Evolutionary conservation across 53 echinoderm and acorn worm genomes (phyloP).

Genomic region (Stichopus horrens): DNA sequence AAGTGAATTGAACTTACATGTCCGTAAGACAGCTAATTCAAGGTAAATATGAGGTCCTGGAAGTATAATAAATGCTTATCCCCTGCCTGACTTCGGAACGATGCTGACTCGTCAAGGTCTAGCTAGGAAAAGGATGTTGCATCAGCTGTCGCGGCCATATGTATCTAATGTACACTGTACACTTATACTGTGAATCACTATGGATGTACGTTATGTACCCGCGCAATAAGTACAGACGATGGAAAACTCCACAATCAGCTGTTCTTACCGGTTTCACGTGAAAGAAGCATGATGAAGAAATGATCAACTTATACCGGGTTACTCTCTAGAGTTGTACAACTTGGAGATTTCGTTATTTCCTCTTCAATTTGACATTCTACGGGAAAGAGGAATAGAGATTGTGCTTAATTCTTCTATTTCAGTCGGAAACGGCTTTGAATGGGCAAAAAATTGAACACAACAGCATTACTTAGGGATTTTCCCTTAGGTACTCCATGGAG

Average conservation of each 20-base stretch:
- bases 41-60: not conserved
- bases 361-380: not conserved
- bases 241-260: conserved; percentile 36
- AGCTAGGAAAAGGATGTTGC: conserved; percentile 1
- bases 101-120: conserved; percentile 1
- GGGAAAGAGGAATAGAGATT: too few species aligned
- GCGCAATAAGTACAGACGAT: not conserved
- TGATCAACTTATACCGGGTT: conserved; percentile 2
- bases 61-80: not conserved
- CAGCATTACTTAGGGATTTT: too few species aligned
- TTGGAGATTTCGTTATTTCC: not conserved
- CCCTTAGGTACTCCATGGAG: not conserved
- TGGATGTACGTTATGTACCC: not conserved
- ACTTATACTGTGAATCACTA: not conserved
- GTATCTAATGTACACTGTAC: not conserved
- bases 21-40: too few species aligned
- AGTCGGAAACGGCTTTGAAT: too few species aligned
- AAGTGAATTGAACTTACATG: too few species aligned
- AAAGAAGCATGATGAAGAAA: conserved; percentile 19
- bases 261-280: conserved; percentile 34
- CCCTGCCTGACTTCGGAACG: not conserved
- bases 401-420: too few species aligned
- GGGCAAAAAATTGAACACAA: too few species aligned
- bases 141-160: not conserved
- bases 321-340: not conserved